Percentiles rank a stretch among this genome's conserved stretches.
These are phyloP conservation scores for Pachycephala philippinensis DNA, from an alignment of 2,113 vertebrate genomes.

Conservation along the genomic window DNA sequence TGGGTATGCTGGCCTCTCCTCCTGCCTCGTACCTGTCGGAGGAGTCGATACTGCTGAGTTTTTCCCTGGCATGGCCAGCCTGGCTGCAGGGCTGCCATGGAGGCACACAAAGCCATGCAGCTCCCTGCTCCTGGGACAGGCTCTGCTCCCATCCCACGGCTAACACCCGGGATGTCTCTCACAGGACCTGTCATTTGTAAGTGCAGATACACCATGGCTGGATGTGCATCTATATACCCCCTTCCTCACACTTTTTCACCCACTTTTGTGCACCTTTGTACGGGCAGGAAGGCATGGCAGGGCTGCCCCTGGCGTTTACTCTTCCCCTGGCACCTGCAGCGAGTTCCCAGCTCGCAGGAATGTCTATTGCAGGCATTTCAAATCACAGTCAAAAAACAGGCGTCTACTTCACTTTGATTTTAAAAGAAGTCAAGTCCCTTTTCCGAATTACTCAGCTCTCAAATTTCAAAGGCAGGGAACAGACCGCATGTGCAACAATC, in stretches of 20 bases:
- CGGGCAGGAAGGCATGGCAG: rapidly evolving
- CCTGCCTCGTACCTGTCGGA: not conserved
- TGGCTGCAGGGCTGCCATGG: not conserved
- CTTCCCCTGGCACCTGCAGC: not conserved
- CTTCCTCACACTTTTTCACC: not conserved
- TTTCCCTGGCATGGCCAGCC: not conserved
- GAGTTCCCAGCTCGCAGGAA: rapidly evolving
- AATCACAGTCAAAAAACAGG: not conserved
- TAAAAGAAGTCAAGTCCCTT: not conserved
- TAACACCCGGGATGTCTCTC: not conserved
- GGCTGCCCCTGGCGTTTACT: not conserved
- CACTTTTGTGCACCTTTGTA: not conserved
- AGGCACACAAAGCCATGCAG: not conserved
- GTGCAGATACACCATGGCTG: not conserved
- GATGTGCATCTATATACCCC: rapidly evolving
- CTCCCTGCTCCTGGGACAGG: not conserved
- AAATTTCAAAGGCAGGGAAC: constrained; percentile 38
- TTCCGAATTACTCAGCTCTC: constrained; percentile 20
- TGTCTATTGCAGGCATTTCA: not conserved
- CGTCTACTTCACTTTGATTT: not conserved
- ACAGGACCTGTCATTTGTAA: not conserved
- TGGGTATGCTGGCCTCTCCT: not conserved
- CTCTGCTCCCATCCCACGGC: rapidly evolving
- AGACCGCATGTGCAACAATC: not conserved
- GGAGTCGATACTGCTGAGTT: not conserved